Evolutionary conservation across 2,888 invertebrate species (phyloP), one percentile per base, ranked within the genome.

Genomic region (Machimus atricapillus): DNA sequence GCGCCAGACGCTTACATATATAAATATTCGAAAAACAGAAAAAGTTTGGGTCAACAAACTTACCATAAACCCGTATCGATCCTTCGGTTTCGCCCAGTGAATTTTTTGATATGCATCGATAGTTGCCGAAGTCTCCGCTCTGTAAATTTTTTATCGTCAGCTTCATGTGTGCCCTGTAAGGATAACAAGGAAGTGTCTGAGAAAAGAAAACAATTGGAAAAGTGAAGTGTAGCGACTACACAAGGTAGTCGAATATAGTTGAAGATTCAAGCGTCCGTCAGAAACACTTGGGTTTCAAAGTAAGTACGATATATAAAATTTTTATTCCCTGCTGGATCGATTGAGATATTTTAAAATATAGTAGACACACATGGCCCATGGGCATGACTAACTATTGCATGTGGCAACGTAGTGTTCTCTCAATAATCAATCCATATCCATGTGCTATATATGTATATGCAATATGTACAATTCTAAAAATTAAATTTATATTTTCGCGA

Each of bases 71-170:
- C 92, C 97, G 94, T 92, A 98, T 97, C 90, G 97, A 97, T 90
- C 97, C 97, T 93, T 98, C 97, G 12, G 97, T 98, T 93, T 98
- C 98, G 88, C 98, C 98, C 78, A 98, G 95, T 86, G 97, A 97
- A 93, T 98, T 98, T 93, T 98, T 98, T 90, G 97, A 97, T 93
- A 98, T 97, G 94, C 98, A 98, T 90, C 97, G 94, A 93, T 98
- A 98, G 93, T 96, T 97, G 89, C 97, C 97, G 91, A 97, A 97
- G 94, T 98, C 98, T 86, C 95, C 96, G 87, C 94, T 93, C 92
- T 96, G 96, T 88, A 98, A 94, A 93, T 96, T 96, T 91, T 96
- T 95, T 90, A 98, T 97, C 89, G 97, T 97, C 90, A 98, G 94
- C 92, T 96, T 96, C 97, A 98, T 97, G 93, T 97, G 96, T 40